Conservation (phyloP, 2,888 invertebrate species). For the Heteromurus nitidus region DNA sequence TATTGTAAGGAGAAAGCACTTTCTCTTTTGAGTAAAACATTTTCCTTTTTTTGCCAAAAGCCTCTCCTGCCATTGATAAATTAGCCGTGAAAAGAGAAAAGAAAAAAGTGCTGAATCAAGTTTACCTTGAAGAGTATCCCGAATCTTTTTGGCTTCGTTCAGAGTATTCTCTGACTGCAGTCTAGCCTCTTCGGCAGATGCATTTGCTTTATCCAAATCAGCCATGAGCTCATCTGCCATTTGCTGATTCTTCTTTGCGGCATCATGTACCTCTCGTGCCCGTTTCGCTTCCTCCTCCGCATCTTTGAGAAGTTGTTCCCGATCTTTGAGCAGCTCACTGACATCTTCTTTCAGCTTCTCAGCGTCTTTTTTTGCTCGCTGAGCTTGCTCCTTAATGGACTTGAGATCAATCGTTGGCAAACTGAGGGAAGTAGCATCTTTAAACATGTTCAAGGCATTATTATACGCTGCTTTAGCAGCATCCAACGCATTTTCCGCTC, state of each 20-base stretch:
- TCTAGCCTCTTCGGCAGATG: slow-evolving; percentile 88
- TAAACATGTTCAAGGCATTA: slow-evolving; percentile 87
- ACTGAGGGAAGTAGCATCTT: slow-evolving; percentile 85
- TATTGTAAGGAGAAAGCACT: not conserved
- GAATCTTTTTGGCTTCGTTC: slow-evolving; percentile 86
- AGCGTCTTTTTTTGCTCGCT: slow-evolving; percentile 83
- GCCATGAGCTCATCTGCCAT: slow-evolving; percentile 86
- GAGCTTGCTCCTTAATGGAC: slow-evolving; percentile 82
- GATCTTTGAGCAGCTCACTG: slow-evolving; percentile 41
- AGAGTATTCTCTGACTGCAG: slow-evolving; percentile 88
- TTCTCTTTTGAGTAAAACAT: not conserved
- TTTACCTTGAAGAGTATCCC: slow-evolving; percentile 83
- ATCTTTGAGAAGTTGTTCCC: slow-evolving; percentile 77
- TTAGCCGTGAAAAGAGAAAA: slow-evolving; percentile 4
- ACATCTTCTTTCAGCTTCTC: slow-evolving; percentile 62
- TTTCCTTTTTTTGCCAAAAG: not conserved
- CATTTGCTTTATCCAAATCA: slow-evolving; percentile 85
- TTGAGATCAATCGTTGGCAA: slow-evolving; percentile 86
- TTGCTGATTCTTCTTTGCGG: slow-evolving; percentile 83
- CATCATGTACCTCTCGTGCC: slow-evolving; percentile 77
- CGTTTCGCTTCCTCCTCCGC: slow-evolving; percentile 81
- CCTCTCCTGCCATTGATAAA: no score
- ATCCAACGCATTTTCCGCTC: slow-evolving; percentile 84
- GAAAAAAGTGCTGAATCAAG: not conserved
- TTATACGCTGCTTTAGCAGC: slow-evolving; percentile 87